These are phyloP conservation scores for Phocides pigmalion DNA, from an alignment of 1,140 invertebrate species.

Conservation along the genomic window DNA sequence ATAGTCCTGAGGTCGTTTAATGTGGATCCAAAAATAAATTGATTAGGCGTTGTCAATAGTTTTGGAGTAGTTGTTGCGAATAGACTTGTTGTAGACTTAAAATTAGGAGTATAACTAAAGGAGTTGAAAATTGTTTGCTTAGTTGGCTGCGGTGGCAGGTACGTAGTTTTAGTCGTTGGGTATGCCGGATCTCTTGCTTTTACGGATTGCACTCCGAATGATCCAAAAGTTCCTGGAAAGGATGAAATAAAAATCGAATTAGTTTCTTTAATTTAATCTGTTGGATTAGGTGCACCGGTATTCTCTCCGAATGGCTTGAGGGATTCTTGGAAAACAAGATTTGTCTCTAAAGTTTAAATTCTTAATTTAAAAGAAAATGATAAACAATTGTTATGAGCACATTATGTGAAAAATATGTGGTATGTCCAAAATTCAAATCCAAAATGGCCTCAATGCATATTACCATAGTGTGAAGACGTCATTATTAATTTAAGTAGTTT, in stretches of 20 bases:
- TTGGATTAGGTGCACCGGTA: no score
- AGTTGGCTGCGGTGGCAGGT: constrained; percentile 59
- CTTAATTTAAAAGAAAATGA: no score
- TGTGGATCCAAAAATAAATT: constrained; percentile 57
- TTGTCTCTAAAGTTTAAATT: no score
- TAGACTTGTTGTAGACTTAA: constrained; percentile 63
- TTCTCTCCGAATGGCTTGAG: no score
- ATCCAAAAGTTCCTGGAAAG: constrained; percentile 79
- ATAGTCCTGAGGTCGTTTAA: constrained; percentile 60
- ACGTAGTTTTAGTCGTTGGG: constrained; percentile 65
- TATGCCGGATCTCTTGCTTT: constrained; percentile 73
- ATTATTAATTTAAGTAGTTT: no score
- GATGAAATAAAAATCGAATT: constrained; percentile 9
- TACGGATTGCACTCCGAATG: constrained; percentile 74
- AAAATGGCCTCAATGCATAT: no score
- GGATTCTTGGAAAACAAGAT: no score
- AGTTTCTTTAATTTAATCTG: no score
- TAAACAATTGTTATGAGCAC: no score
- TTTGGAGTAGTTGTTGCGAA: constrained; percentile 68
- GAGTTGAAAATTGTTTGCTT: constrained; percentile 75
- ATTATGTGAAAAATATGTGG: no score
- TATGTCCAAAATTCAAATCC: no score
- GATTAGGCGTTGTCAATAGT: constrained; percentile 59
- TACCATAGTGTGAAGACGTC: no score
- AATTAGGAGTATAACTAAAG: constrained; percentile 64